Evolutionary conservation across 2,888 invertebrate genomes (phyloP).

Genomic region (Caenorhabditis sulstoni): DNA sequence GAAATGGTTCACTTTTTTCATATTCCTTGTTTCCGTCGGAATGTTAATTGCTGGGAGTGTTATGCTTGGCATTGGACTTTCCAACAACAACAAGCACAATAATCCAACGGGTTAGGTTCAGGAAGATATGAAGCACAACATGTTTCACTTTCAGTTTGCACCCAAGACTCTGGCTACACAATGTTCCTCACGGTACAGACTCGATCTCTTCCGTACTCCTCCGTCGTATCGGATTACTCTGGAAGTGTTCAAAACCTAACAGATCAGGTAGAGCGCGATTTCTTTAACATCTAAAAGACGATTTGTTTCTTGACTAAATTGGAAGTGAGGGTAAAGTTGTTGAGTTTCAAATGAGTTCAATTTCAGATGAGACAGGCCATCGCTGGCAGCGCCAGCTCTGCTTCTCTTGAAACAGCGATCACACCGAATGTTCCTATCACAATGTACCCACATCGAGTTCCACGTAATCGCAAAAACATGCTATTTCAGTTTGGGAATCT

Average conservation of each 20-base stretch:
- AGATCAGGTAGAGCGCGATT: conserved; percentile 46
- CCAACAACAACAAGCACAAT: conserved; percentile 22
- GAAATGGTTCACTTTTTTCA: conserved; percentile 48
- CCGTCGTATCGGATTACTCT: conserved; percentile 32
- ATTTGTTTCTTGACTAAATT: no score
- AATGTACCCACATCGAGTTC: conserved; percentile 13
- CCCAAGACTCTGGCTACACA: conserved; percentile 21
- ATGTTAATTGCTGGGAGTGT: conserved; percentile 62
- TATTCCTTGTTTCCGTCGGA: conserved; percentile 49
- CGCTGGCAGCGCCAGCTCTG: neutral
- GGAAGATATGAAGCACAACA: neutral
- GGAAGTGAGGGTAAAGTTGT: no score
- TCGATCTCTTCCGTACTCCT: conserved; percentile 27
- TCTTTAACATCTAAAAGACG: no score
- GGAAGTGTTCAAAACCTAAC: conserved; percentile 39
- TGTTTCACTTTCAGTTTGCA: conserved; percentile 18
- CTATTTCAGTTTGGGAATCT: conserved; percentile 43
- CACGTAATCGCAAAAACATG: no score
- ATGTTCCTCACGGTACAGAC: conserved; percentile 34
- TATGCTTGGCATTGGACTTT: conserved; percentile 65
- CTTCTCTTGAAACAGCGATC: neutral
- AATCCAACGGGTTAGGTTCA: neutral
- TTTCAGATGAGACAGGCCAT: conserved; percentile 32
- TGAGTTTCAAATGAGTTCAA: no score
- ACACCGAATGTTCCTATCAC: conserved; percentile 35